phyloP scores from a whole-genome alignment of 2,888 invertebrate species.

The Lamproptera curius region DNA sequence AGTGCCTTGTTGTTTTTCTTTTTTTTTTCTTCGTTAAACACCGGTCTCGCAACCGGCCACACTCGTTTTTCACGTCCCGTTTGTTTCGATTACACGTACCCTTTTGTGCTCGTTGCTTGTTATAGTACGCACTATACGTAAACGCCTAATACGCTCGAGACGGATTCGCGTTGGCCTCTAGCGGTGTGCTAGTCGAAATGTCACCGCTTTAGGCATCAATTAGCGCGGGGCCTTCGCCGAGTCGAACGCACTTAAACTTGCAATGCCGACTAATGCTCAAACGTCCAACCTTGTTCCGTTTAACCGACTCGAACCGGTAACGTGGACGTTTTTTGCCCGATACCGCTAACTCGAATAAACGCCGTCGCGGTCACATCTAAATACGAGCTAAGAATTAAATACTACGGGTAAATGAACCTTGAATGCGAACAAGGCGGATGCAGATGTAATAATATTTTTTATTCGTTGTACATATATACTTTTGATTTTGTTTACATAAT shows the following conservation, averaged over 20 bases:
- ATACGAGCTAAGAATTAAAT: constrained; percentile 50
- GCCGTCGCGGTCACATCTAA: constrained; percentile 49
- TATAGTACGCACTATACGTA: too few relatives aligned
- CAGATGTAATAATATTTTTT: constrained; percentile 1
- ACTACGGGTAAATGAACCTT: constrained; percentile 42
- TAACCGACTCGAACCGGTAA: constrained; percentile 48
- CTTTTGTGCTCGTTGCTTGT: constrained; percentile 6
- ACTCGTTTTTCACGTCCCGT: constrained; percentile 40
- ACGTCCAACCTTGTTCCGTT: constrained; percentile 50
- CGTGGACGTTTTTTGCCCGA: constrained; percentile 50
- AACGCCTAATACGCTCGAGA: too few relatives aligned
- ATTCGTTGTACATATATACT: too few relatives aligned
- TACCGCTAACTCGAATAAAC: constrained; percentile 54
- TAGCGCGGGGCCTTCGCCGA: constrained; percentile 17
- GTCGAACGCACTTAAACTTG: constrained; percentile 40
- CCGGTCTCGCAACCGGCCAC: constrained; percentile 29
- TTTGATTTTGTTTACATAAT: too few relatives aligned
- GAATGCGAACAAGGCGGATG: constrained; percentile 23
- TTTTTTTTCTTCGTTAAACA: constrained; percentile 35
- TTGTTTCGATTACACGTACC: constrained; percentile 45
- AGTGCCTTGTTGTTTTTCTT: constrained; percentile 35
- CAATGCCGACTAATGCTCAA: constrained; percentile 47
- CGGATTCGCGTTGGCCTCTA: too few relatives aligned
- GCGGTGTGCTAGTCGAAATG: constrained; percentile 21
- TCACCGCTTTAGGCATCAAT: constrained; percentile 28